Percentiles rank a stretch among this genome's conserved stretches.
phyloP scores from a whole-genome alignment of 2,797 vertebrate genomes.

The Smutsia gigantea region DNA sequence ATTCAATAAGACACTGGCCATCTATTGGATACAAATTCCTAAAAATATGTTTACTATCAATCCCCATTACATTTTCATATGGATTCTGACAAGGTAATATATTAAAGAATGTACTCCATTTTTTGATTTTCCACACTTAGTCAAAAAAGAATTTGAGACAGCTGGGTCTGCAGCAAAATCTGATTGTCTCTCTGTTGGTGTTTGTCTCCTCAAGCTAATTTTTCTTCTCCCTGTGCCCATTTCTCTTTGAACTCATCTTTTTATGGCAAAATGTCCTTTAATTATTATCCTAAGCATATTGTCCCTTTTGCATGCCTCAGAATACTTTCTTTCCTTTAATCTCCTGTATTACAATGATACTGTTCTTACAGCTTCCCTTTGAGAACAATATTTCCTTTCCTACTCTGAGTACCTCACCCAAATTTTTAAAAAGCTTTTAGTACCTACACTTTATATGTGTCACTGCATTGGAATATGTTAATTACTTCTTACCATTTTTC shows the following conservation, averaged over 20 bases:
- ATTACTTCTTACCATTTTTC: background rate
- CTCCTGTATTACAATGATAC: background rate
- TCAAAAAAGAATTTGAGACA: background rate
- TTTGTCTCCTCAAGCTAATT: background rate
- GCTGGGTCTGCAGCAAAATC: background rate
- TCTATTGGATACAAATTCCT: background rate
- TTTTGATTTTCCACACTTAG: background rate
- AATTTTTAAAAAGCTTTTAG: background rate
- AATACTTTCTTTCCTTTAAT: background rate
- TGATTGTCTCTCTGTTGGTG: background rate
- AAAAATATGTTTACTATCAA: background rate
- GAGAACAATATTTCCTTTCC: background rate
- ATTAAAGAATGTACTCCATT: background rate
- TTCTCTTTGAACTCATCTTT: background rate
- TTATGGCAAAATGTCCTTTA: background rate
- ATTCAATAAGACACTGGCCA: background rate
- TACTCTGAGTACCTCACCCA: background rate
- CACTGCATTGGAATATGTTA: background rate
- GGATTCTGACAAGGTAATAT: background rate
- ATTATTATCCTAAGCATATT: background rate
- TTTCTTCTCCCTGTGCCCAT: background rate
- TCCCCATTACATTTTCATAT: background rate
- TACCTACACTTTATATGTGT: background rate
- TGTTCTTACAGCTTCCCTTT: background rate
- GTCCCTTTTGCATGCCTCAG: background rate